phyloP scores from a whole-genome alignment of 2,888 invertebrate genomes.

The Acleris cristana region DNA sequence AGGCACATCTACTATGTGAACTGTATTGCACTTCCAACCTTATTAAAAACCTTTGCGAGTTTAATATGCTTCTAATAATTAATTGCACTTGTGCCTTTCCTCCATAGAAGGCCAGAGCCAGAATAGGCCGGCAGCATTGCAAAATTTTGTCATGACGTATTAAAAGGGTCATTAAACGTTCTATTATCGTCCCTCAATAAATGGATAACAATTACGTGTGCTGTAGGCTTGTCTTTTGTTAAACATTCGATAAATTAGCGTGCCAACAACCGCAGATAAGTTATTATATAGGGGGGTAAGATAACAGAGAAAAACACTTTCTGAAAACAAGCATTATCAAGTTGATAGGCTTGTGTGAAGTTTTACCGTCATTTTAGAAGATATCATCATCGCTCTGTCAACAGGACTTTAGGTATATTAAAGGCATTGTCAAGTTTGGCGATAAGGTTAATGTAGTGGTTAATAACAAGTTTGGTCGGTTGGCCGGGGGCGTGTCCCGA shows the following conservation, averaged over 20 bases:
- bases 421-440: constrained; percentile 6
- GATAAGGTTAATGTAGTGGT: constrained; percentile 24
- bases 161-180: neutral
- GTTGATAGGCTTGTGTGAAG: neutral
- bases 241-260: constrained; percentile 48
- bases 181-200: neutral
- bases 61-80: too few species aligned
- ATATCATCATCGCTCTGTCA: constrained; percentile 9
- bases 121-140: too few species aligned
- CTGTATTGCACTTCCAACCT: too few species aligned
- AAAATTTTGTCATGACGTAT: neutral
- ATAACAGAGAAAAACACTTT: constrained; percentile 49
- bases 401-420: too few species aligned
- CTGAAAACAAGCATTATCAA: constrained; percentile 30
- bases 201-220: neutral
- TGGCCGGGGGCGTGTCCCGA: constrained; percentile 46
- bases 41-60: too few species aligned
- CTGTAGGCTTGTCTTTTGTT: constrained; percentile 45
- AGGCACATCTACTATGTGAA: too few species aligned
- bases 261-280: constrained; percentile 59
- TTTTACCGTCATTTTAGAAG: constrained; percentile 8
- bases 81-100: too few species aligned
- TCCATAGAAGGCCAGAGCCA: too few species aligned
- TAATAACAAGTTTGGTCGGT: constrained; percentile 33
- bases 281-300: constrained; percentile 50